Base-by-base conservation (phyloP, 1,140 invertebrate genomes). In the Solen grandis region DNA sequence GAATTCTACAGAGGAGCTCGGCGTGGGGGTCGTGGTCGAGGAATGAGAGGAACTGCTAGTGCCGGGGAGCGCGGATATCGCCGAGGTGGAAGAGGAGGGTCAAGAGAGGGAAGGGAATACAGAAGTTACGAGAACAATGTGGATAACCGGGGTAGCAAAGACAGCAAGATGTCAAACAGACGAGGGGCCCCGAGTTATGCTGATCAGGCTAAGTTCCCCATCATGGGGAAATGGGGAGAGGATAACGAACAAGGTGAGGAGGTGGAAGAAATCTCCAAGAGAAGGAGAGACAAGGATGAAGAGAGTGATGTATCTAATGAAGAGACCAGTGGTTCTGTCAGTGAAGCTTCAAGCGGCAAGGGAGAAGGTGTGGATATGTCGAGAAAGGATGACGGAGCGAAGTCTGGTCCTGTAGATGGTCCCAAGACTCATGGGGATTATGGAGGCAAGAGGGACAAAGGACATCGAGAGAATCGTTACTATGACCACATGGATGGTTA, bases 221-320 rank as follows among this genome's bases (percentile, higher is more conserved):
- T 60, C 38, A 54, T 76, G 66, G 80, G 80, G 13, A 81, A 74
- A 41, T 86, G 79, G 72, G 80, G 70, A 35, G 85, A 77, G 19
- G 57, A 83, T 5, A 76, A 85, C 29, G 85, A 84, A 25, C 31
- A 80, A 13, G 87, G 88, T 41, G 84, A 86, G 33, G 84, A 90
- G 31, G 76, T 75, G 27, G 82, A 81, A 27, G 70, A 69, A 22
- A 57, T 54, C n/a, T 73, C 46, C 10, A 83, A 83, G 33, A 83
- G 89, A 57, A 83, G 88, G 13, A 84, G 87, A 29, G 87, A 84
- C 22, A 80, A 74, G 35, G 90, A 89, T 84, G 91, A 92, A 69
- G 90, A 91, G 62, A 91, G 89, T 85, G 91, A 92, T 69, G 84
- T 88, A 2, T 91, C 91, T 66, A 87, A 87, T 25, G 90, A 92